These are phyloP conservation scores for Pinna nobilis DNA, from an alignment of 1,140 invertebrate genomes.

Conservation along the genomic window DNA sequence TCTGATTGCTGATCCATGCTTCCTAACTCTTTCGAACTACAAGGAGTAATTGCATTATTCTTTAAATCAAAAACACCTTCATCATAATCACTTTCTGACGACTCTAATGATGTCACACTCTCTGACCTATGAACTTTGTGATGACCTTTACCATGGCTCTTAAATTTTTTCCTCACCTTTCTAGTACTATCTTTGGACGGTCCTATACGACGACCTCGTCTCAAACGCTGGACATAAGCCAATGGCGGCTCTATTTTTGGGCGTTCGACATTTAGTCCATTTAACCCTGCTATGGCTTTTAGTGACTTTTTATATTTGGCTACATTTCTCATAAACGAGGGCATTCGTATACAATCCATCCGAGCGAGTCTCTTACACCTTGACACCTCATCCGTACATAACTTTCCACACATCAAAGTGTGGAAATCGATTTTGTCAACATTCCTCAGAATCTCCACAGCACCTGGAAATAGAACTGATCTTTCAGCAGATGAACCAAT, in stretches of 20 bases:
- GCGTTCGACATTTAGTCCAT: slow-evolving; percentile 61
- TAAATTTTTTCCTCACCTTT: slow-evolving; percentile 56
- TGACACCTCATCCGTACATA: slow-evolving; percentile 69
- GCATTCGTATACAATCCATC: slow-evolving; percentile 63
- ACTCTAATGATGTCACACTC: slow-evolving; percentile 20
- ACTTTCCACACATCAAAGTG: slow-evolving; percentile 70
- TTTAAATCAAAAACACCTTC: too few species aligned
- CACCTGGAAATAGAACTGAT: slow-evolving; percentile 63
- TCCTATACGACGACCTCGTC: slow-evolving; percentile 48
- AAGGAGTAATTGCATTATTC: neutral
- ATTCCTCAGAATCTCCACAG: slow-evolving; percentile 71
- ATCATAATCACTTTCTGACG: slow-evolving; percentile 38
- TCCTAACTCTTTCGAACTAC: slow-evolving; percentile 3
- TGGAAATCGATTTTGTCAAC: slow-evolving; percentile 72
- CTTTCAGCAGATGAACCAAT: too few species aligned
- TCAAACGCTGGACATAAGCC: slow-evolving; percentile 54
- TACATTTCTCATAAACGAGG: slow-evolving; percentile 70
- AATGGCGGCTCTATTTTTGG: slow-evolving; percentile 46
- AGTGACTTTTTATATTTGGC: slow-evolving; percentile 65
- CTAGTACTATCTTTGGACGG: slow-evolving; percentile 36
- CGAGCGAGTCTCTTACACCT: slow-evolving; percentile 67
- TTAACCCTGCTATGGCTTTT: slow-evolving; percentile 64
- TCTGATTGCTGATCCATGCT: neutral
- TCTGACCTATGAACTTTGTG: slow-evolving; percentile 13
- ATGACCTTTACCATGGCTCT: slow-evolving; percentile 15